These are phyloP conservation scores for Laticauda colubrina DNA, from an alignment of 2,113 vertebrate genomes.

Conservation along the genomic window DNA sequence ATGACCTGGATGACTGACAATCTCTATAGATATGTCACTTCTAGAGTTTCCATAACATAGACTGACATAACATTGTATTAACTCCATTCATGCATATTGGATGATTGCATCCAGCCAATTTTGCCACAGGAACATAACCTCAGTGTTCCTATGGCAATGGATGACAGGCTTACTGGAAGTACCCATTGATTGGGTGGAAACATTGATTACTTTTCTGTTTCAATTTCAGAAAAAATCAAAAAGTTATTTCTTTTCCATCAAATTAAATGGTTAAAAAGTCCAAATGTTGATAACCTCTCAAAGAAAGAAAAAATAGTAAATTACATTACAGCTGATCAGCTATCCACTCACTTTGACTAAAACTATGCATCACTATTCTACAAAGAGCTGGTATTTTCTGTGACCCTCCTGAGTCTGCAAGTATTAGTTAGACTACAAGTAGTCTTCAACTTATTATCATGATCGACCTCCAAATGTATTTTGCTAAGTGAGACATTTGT, in stretches of 20 bases:
- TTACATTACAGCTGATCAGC: neutral
- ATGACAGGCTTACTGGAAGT: neutral
- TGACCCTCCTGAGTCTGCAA: neutral
- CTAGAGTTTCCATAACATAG: slow-evolving; percentile 35
- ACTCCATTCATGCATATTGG: neutral
- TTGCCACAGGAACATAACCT: neutral
- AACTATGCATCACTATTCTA: neutral
- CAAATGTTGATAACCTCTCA: neutral
- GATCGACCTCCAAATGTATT: no score
- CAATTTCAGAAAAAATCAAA: neutral
- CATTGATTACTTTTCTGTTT: neutral
- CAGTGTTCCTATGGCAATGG: neutral
- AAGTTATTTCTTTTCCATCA: neutral
- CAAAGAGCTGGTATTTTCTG: neutral
- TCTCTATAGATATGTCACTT: neutral
- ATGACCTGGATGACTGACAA: neutral
- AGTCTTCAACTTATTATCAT: no score
- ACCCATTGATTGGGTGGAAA: neutral
- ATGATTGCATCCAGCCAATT: neutral
- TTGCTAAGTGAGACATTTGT: no score
- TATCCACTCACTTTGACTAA: neutral
- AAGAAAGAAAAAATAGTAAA: neutral
- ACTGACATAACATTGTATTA: slow-evolving; percentile 7
- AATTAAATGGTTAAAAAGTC: neutral
- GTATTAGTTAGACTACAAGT: neutral